Base-by-base conservation (phyloP, 1,140 invertebrate genomes). In the Myzus persicae region DNA sequence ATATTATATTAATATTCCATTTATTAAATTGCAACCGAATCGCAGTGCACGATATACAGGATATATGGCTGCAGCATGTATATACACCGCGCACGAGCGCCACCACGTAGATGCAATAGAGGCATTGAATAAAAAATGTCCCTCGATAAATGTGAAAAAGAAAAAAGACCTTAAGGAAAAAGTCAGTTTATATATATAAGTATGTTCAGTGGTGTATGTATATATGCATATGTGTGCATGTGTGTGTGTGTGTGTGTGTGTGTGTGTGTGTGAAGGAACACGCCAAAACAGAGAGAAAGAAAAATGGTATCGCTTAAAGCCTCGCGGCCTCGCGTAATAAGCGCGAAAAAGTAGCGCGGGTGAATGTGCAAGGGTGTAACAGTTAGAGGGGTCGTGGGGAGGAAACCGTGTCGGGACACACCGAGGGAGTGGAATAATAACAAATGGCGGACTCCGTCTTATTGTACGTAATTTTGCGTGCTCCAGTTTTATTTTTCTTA, bases 401-500 rank as follows among this genome's bases (percentile, higher is more conserved):
- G 38, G 2, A 38, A 82, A 82, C 36, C 81, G 20, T 85, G 82
- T 31, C 40, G 38, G 22, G 82, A 42, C 82, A 42, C 82, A 42
- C 8, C 42, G 40, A 40, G n/a, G 9, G 46, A 54, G 88, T 36
- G 46, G 36, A 89, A 89, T 89, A 89, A 51, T 51, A 89, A 90
- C 88, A 59, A 90, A 59, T 59, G 48, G 51, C 48, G 88, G 36
- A 89, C 46, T 89, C 36, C 14, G 88, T 90, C 88, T 90, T 90
- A 90, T 89, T 89, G 87, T 89, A 51, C 44, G 88, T 89, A 89
- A 89, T 90, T 90, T 90, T 51, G 88, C 48, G 88, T 90, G 88
- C 11, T 22, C 46, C 20, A 40, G 48, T 54, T 54, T 90, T 90
- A 54, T 90, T 59, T 90, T 59, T 87, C 31, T 48, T 87, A 87